phyloP scores from a whole-genome alignment of 1,140 invertebrate species.

The Manduca sexta region DNA sequence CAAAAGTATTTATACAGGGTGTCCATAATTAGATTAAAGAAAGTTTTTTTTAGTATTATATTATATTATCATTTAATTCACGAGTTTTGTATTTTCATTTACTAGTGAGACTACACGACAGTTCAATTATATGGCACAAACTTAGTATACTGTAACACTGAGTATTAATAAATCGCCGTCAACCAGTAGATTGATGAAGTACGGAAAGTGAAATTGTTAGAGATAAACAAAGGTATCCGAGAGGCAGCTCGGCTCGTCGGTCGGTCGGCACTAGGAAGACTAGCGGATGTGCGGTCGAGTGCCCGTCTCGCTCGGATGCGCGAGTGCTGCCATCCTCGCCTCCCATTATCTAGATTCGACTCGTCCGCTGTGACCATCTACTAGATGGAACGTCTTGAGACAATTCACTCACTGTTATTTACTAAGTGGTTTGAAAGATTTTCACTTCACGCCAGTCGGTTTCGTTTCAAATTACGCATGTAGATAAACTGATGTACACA shows the following conservation, averaged over 20 bases:
- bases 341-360: slow-evolving; percentile 49
- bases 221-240: not conserved
- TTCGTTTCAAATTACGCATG: no score
- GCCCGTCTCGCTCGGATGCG: slow-evolving; percentile 49
- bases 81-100: no score
- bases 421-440: slow-evolving; percentile 17
- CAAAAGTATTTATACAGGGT: no score
- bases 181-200: not conserved
- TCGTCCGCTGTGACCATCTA: slow-evolving; percentile 36
- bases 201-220: slow-evolving; percentile 2
- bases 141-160: no score
- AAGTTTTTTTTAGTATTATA: no score
- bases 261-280: slow-evolving; percentile 44
- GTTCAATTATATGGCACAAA: no score
- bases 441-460: no score
- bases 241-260: not conserved
- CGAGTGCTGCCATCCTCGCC: slow-evolving; percentile 48
- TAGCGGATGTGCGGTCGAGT: slow-evolving; percentile 64
- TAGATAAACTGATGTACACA: no score
- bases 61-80: no score
- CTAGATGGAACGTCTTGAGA: slow-evolving; percentile 37
- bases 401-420: slow-evolving; percentile 19
- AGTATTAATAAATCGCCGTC: no score
- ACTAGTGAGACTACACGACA: no score
- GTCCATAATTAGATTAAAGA: no score